Evolutionary conservation across 2,797 vertebrate species (phyloP), one percentile per base, ranked within the genome.

Genomic region (Anas bahamensis): DNA sequence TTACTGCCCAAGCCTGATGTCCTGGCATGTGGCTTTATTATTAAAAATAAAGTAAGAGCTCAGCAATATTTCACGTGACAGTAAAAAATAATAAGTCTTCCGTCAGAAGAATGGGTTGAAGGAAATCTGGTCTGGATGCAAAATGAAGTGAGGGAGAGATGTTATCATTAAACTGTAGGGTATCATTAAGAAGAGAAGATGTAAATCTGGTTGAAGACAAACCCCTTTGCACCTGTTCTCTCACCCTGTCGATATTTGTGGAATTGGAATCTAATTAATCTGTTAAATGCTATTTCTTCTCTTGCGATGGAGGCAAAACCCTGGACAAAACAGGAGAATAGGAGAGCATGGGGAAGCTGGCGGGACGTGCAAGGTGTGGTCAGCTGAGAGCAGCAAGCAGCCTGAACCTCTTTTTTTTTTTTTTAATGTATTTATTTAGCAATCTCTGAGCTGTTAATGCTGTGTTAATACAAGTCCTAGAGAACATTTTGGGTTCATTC

Each of bases 311-410:
- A 57, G 21, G 37, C 48, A 63, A 64, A 75, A 71, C 14, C 19
- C 52, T 12, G 0, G 12, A 3, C 11, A 8, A n/a, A 68, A 18
- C 2, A 22, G 33, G 37, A n/a, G 63, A 39, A 13, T 6, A 3
- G 2, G 28, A 37, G 42, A 59, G 24, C 6, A 13, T 2, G 24
- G 72, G 41, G 80, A 66, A 65, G 35, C 48, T 52, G 88, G 17
- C 1, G 13, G 4, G 57, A 9, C 29, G 8, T 11, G 11, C 8
- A 6, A 64, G 64, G 35, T 7, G 18, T 1, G 0, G 65, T 46
- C 56, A 42, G 28, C 22, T 21, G 63, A 39, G 70, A 3, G 23
- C 10, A 13, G 33, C 2, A 11, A 57, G 33, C 55, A 61, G 37
- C 48, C 14, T 5, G 18, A 72, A 16, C 66, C 52, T 37, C 17